phyloP scores from a whole-genome alignment of 1,140 invertebrate genomes.

The Argopecten irradians region DNA sequence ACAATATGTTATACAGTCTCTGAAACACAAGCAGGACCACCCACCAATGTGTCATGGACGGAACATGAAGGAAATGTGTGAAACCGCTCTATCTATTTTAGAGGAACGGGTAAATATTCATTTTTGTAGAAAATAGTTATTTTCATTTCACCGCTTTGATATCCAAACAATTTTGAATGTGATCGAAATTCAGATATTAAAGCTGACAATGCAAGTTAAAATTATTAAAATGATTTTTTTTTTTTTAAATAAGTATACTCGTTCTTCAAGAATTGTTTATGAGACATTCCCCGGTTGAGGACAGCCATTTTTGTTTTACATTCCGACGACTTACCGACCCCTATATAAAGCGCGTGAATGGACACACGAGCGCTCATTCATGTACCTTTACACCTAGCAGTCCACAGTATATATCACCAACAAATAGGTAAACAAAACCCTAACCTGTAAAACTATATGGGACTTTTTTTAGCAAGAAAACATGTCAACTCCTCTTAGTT shows the following conservation, averaged over 20 bases:
- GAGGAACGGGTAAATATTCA: background rate
- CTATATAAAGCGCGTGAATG: too few species aligned
- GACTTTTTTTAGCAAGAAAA: too few species aligned
- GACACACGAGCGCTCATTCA: too few species aligned
- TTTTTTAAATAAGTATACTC: background rate
- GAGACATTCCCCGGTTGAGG: too few species aligned
- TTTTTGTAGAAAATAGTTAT: background rate
- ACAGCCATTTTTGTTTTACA: too few species aligned
- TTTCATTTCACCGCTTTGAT: background rate
- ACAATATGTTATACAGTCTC: background rate
- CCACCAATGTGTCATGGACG: background rate
- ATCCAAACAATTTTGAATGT: background rate
- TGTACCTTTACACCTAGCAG: too few species aligned
- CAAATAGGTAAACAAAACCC: too few species aligned
- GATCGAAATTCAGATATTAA: background rate
- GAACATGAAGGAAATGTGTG: background rate
- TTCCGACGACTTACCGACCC: too few species aligned
- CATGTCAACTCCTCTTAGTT: too few species aligned
- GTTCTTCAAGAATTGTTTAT: background rate
- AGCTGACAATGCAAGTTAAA: background rate
- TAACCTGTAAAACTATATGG: too few species aligned
- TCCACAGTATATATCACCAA: too few species aligned
- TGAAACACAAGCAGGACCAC: background rate
- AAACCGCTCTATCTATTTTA: background rate
- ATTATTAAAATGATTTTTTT: background rate